Base-by-base conservation (phyloP, 1,140 invertebrate species). In the Cephus cinctus region DNA sequence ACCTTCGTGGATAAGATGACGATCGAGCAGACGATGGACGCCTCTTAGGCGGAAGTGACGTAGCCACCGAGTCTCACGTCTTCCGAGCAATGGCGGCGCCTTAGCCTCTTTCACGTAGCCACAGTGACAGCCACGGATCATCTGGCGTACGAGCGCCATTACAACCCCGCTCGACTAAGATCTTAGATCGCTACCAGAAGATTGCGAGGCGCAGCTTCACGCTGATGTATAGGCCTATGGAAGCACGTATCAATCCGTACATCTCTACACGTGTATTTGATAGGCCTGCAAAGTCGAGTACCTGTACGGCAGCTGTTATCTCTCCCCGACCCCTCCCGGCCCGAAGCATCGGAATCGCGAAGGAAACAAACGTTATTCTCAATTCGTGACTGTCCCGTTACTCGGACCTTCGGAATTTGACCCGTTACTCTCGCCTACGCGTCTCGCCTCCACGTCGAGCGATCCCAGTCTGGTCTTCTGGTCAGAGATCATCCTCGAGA, bases 51-150 rank as follows among this genome's bases (percentile, higher is more conserved):
- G 55, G 49, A 57, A 56, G 42, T 38, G n/a, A n/a, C n/a, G n/a
- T n/a, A n/a, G n/a, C n/a, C n/a, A n/a, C n/a, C n/a, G n/a, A n/a
- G n/a, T n/a, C n/a, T n/a, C n/a, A n/a, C n/a, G n/a, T n/a, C n/a
- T n/a, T n/a, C n/a, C n/a, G n/a, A n/a, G n/a, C 38, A 40, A n/a
- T 25, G 31, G 44, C 45, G 55, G 49, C 55, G 60, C 48, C 35
- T 27, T 63, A 50, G 61, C 60, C 60, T 36, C 60, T 63, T 65
- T 63, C 56, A 51, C 58, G 58, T 54, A 61, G 47, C 52, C 55
- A 41, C 52, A 55, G 41, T 54, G 57, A 63, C 60, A 54, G 46
- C 44, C 46, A 53, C 43, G 52, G 50, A 65, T 65, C 60, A 63
- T 63, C 57, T 59, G 57, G 52, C 47, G 42, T 52, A 50, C 59